Evolutionary conservation across 2,113 vertebrate species (phyloP).

Genomic region (Chamaea fasciata): DNA sequence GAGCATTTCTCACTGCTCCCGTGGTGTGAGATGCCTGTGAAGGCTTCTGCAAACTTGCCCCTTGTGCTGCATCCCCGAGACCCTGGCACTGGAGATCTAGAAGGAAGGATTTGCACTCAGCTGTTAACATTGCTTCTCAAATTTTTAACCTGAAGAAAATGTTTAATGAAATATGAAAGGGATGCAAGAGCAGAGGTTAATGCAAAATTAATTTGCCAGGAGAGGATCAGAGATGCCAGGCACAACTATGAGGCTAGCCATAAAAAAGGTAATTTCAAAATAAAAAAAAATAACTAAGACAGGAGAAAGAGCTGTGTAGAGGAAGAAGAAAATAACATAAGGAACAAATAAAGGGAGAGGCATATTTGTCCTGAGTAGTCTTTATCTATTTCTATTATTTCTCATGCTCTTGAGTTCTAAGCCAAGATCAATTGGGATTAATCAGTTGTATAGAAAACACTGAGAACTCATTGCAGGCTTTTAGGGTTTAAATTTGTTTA

Average conservation of each 20-base stretch:
- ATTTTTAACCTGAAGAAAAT: background rate
- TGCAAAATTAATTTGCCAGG: conserved; percentile 65
- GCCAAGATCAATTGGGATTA: conserved; percentile 75
- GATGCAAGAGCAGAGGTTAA: conserved; percentile 41
- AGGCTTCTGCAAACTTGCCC: background rate
- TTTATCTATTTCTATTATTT: conserved; percentile 67
- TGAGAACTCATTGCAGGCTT: conserved; percentile 63
- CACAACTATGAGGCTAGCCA: conserved; percentile 18
- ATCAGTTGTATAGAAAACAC: conserved; percentile 71
- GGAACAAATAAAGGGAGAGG: conserved; percentile 37
- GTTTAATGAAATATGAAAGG: conserved; percentile 40
- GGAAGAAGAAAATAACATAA: conserved; percentile 55
- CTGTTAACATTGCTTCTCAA: background rate
- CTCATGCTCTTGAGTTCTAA: conserved; percentile 60
- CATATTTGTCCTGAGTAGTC: conserved; percentile 41
- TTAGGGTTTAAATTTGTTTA: conserved; percentile 80
- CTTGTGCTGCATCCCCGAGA: background rate
- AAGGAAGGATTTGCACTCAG: background rate
- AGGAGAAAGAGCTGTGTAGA: conserved; percentile 6
- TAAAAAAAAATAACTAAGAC: background rate
- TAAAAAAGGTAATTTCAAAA: conserved; percentile 34
- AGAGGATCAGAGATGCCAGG: conserved; percentile 46
- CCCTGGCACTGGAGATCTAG: background rate
- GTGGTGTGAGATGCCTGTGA: background rate
- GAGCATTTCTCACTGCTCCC: accelerated